These are phyloP conservation scores for Gryon sp. DNA, from an alignment of 1,140 invertebrate species.

Conservation along the genomic window DNA sequence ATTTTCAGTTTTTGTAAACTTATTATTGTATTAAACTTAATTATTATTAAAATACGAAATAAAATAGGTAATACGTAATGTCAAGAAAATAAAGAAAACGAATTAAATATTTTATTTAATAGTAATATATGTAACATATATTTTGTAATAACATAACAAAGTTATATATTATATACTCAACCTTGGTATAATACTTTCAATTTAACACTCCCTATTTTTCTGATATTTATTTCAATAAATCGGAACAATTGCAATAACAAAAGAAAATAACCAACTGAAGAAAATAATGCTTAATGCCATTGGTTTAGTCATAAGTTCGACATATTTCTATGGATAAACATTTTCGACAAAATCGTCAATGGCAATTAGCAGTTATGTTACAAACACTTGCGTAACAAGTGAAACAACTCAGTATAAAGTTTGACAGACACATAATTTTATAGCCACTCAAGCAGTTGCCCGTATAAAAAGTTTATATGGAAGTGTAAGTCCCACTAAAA, in stretches of 20 bases:
- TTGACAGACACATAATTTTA: constrained; percentile 83
- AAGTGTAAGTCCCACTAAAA: constrained; percentile 85
- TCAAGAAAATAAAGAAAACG: no score
- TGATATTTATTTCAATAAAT: constrained; percentile 87
- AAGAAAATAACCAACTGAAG: constrained; percentile 82
- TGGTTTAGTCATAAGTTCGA: constrained; percentile 82
- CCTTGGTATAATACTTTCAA: constrained; percentile 73
- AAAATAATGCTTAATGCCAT: constrained; percentile 82
- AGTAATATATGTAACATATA: no score
- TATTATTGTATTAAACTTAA: constrained; percentile 86
- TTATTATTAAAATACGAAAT: constrained; percentile 84
- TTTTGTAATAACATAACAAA: constrained; percentile 57
- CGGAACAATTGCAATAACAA: constrained; percentile 83
- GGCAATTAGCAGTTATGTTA: constrained; percentile 90
- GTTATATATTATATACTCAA: constrained; percentile 15
- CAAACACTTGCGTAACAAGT: constrained; percentile 88
- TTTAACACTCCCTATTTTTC: constrained; percentile 80
- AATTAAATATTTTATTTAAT: no score
- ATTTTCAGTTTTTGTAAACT: constrained; percentile 83
- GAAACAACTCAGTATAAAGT: constrained; percentile 86
- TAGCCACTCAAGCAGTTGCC: constrained; percentile 80
- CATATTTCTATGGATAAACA: constrained; percentile 88
- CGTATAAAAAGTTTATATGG: constrained; percentile 88
- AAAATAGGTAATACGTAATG: constrained; percentile 84
- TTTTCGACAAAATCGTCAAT: constrained; percentile 91